A percentile compares a stretch with the other conserved stretches of the same genome.
Conservation (phyloP, 2,113 vertebrate genomes). For the Carollia perspicillata region DNA sequence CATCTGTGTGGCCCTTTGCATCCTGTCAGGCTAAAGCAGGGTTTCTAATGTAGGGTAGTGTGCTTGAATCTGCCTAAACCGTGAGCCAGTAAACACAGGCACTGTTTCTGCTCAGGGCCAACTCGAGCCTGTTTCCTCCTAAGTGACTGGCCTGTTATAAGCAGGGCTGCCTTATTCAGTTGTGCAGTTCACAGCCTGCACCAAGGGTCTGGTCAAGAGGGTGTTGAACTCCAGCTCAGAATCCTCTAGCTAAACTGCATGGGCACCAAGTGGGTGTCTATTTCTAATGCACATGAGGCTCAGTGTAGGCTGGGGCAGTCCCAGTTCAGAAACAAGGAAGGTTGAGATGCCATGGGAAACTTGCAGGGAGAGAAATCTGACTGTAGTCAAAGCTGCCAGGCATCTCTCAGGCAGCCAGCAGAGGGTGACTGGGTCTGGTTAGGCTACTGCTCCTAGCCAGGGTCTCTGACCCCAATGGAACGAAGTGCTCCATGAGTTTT, state of each 20-base stretch:
- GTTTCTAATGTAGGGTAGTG: fast-evolving
- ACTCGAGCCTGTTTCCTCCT: neutral
- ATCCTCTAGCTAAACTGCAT: neutral
- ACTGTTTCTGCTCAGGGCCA: neutral
- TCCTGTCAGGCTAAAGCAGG: no score
- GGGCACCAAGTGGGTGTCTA: neutral
- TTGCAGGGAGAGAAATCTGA: neutral
- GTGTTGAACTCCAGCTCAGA: neutral
- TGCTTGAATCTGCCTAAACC: neutral
- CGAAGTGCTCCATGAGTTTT: neutral
- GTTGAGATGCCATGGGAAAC: neutral
- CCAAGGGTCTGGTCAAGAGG: neutral
- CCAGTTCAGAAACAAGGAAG: neutral
- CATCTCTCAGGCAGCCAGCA: neutral
- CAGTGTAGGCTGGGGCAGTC: neutral
- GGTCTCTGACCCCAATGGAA: no score
- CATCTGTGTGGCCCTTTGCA: neutral
- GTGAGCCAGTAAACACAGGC: neutral
- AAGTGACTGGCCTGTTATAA: neutral
- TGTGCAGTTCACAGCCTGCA: neutral
- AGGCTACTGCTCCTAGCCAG: no score
- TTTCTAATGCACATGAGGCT: neutral
- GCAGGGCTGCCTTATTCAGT: neutral
- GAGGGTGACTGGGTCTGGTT: neutral
- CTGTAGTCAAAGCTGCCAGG: neutral